Evolutionary conservation across 64 coral and sea anemone genomes (phyloP).

Genomic region (Trachythela sp.): DNA sequence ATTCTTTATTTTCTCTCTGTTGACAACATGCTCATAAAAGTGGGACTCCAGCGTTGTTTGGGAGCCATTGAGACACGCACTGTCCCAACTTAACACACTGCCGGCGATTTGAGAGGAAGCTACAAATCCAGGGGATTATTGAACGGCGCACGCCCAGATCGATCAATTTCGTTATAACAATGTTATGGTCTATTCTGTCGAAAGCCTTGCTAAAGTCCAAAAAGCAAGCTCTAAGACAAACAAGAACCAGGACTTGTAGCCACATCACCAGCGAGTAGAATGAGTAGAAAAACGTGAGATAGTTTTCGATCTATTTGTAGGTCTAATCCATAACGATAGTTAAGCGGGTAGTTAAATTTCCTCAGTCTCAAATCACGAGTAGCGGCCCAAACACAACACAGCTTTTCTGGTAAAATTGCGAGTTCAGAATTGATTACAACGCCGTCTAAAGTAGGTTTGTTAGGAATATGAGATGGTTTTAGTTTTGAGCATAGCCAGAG

Average conservation of each 20-base stretch:
- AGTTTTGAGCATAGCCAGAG: neutral
- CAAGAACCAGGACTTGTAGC: slow-evolving; percentile 33
- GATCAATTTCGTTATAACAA: too few species aligned
- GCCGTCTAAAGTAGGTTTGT: neutral
- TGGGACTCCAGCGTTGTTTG: too few species aligned
- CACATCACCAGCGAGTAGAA: slow-evolving; percentile 16
- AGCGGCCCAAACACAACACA: neutral
- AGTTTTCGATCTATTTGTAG: neutral
- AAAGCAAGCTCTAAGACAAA: too few species aligned
- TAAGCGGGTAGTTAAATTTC: neutral
- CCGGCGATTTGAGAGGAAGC: too few species aligned
- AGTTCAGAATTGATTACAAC: neutral
- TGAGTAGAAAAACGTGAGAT: neutral
- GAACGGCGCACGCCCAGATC: too few species aligned
- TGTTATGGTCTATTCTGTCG: too few species aligned
- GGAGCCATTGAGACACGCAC: too few species aligned
- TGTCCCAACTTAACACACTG: too few species aligned
- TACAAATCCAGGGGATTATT: too few species aligned
- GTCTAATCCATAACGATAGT: neutral
- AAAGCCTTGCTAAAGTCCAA: too few species aligned
- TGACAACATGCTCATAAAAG: too few species aligned
- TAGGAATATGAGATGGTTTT: neutral
- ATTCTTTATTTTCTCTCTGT: too few species aligned
- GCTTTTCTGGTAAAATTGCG: neutral
- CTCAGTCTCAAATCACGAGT: neutral